Percentiles rank a stretch among this genome's conserved stretches.
Evolutionary conservation across 2,113 vertebrate genomes (phyloP).

Genomic region (Odocoileus virginianus): DNA sequence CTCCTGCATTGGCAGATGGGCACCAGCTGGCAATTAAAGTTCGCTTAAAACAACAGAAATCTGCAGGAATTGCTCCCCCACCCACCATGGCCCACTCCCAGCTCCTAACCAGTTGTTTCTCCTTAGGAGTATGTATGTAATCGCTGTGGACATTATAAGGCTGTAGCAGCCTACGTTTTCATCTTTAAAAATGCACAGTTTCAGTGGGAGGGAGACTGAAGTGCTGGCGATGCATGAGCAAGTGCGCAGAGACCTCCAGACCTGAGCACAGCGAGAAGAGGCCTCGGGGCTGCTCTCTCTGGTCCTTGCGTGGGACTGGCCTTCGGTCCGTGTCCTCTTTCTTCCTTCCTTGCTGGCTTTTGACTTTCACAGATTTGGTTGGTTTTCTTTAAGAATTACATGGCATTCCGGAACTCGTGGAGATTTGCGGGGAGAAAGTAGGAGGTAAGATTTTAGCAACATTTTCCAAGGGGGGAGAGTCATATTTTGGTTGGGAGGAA

Average conservation of each 20-base stretch:
- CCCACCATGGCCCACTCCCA: not conserved
- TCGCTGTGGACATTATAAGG: not conserved
- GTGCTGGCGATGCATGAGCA: not conserved
- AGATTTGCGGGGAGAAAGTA: not conserved
- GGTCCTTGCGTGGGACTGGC: not conserved
- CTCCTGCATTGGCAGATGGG: not conserved
- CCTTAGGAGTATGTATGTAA: not conserved
- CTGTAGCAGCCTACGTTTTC: not conserved
- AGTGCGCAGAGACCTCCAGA: not conserved
- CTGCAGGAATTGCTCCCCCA: not conserved
- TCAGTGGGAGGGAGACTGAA: slow-evolving; percentile 4
- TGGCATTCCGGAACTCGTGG: not conserved
- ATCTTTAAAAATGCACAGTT: not conserved
- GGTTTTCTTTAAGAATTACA: not conserved
- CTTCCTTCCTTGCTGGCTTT: not conserved
- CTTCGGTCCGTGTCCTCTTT: not conserved
- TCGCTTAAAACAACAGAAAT: not conserved
- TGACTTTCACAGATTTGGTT: not conserved
- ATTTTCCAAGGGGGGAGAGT: not conserved
- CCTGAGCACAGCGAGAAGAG: not conserved
- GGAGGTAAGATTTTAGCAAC: not conserved
- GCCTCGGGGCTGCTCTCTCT: not conserved
- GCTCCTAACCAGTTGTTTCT: not conserved
- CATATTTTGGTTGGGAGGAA: not conserved
- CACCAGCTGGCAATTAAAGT: not conserved